Percentiles rank a stretch among this genome's conserved stretches.
phyloP scores from a whole-genome alignment of 2,113 vertebrate genomes.

The Herpetotheres cachinnans region DNA sequence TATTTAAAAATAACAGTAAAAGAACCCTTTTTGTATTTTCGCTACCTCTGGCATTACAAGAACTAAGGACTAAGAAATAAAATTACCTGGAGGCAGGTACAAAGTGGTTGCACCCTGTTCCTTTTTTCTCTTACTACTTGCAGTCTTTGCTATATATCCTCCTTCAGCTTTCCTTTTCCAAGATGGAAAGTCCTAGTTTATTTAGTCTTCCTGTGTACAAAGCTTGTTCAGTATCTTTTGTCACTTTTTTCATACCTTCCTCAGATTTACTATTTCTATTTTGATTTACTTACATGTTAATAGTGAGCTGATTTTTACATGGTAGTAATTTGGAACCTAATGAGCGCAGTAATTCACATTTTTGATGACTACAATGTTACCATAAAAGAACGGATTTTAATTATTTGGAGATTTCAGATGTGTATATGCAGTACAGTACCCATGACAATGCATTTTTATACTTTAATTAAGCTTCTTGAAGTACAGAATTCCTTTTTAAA shows the following conservation, averaged over 20 bases:
- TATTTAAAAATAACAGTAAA: neutral
- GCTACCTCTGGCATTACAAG: neutral
- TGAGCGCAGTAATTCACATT: neutral
- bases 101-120: neutral
- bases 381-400: conserved; percentile 4
- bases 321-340: conserved; percentile 8
- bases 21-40: neutral
- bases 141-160: neutral
- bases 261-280: neutral
- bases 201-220: neutral
- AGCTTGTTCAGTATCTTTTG: neutral
- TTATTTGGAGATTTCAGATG: conserved; percentile 42
- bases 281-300: neutral
- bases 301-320: conserved; percentile 38
- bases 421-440: conserved; percentile 21
- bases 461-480: conserved; percentile 51
- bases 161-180: neutral
- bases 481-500: conserved; percentile 15
- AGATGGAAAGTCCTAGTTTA: neutral
- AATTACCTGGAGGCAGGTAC: neutral
- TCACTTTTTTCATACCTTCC: neutral
- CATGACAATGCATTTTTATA: conserved; percentile 52
- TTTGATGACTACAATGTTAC: conserved; percentile 47
- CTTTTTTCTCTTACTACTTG: neutral
- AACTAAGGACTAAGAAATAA: neutral